These are phyloP conservation scores for Medauroidea extradentata DNA, from an alignment of 1,140 invertebrate genomes.

Conservation along the genomic window DNA sequence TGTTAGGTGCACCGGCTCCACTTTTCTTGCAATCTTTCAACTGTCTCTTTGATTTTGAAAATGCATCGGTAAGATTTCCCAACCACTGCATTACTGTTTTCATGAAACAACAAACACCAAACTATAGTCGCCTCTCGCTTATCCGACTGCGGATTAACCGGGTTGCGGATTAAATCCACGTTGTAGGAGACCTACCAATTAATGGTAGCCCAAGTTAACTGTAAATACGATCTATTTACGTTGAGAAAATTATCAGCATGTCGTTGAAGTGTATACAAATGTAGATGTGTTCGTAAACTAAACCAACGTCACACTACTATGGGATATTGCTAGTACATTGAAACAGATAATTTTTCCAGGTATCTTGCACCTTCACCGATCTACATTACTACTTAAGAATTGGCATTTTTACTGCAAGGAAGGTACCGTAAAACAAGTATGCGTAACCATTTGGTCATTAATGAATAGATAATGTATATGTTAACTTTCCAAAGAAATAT, in stretches of 20 bases:
- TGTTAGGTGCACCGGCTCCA: constrained; percentile 16
- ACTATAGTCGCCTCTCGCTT: too few species aligned
- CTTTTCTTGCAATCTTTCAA: constrained; percentile 17
- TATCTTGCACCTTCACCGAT: constrained; percentile 25
- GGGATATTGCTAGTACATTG: too few species aligned
- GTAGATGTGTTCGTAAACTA: background rate
- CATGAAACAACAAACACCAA: constrained; percentile 8
- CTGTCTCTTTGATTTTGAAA: constrained; percentile 15
- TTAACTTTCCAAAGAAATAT: constrained; percentile 15
- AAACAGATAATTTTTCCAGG: constrained; percentile 10
- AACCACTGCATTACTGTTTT: constrained; percentile 19
- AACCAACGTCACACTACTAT: background rate
- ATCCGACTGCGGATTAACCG: too few species aligned
- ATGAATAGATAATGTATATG: constrained; percentile 19
- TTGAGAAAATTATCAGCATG: background rate
- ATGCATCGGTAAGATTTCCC: constrained; percentile 21
- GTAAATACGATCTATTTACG: background rate
- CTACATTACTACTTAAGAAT: constrained; percentile 19
- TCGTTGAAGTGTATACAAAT: background rate
- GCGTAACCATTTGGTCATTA: constrained; percentile 21
- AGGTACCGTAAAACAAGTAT: constrained; percentile 21
- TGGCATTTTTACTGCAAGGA: constrained; percentile 14
- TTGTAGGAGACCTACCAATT: background rate
- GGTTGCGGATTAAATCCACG: too few species aligned
- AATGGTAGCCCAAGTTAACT: background rate